phyloP scores from a whole-genome alignment of 2,797 vertebrate genomes.

The Lophotriccus pileatus region DNA sequence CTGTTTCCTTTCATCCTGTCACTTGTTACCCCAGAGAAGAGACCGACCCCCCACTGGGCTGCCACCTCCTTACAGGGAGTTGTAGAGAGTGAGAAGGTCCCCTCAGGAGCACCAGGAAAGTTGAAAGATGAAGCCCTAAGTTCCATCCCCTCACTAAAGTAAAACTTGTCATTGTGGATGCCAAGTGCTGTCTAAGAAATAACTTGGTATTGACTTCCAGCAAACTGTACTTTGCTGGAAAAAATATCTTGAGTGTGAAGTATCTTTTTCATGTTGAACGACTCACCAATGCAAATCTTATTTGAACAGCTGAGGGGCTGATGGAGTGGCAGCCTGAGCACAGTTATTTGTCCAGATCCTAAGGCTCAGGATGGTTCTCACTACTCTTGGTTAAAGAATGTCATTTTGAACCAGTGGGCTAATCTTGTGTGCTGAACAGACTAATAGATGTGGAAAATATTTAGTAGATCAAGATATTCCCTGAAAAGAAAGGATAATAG shows the following conservation, averaged over 20 bases:
- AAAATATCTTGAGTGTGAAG: not conserved
- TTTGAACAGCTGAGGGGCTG: constrained; percentile 12
- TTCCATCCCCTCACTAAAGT: not conserved
- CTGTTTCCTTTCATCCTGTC: not conserved
- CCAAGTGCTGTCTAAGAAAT: not conserved
- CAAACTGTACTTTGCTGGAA: not conserved
- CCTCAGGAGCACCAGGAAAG: not conserved
- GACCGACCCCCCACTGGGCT: not conserved
- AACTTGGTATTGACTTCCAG: not conserved
- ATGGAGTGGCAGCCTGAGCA: not conserved
- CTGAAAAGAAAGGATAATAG: constrained; percentile 12
- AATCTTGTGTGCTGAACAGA: not conserved
- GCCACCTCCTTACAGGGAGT: not conserved
- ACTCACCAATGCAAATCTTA: not conserved
- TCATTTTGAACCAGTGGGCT: constrained; percentile 10
- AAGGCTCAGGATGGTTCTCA: not conserved
- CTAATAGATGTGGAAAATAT: not conserved
- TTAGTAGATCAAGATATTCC: constrained; percentile 1
- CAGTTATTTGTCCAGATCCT: not conserved
- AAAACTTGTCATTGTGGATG: not conserved
- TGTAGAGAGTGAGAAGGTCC: not conserved
- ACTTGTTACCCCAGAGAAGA: not conserved
- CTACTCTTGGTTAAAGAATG: not conserved
- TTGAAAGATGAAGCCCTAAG: not conserved
- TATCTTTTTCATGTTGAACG: not conserved